A percentile compares a stretch with the other conserved stretches of the same genome.
Evolutionary conservation across 2,113 vertebrate genomes (phyloP).

Genomic region (Platysteira castanea): DNA sequence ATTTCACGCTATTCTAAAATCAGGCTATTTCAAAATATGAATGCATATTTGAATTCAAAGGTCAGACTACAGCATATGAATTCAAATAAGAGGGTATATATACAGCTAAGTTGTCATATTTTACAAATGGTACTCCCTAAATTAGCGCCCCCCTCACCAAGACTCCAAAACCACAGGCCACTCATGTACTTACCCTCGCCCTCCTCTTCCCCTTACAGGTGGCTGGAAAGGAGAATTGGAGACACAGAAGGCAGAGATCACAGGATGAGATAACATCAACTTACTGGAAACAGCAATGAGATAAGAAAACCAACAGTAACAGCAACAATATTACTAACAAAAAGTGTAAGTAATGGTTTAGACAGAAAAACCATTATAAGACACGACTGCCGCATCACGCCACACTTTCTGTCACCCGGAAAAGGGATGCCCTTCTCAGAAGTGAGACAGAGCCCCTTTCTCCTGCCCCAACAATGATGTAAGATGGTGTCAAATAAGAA

Average conservation of each 20-base stretch:
- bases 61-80: constrained; percentile 7
- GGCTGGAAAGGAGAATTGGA: neutral
- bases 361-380: neutral
- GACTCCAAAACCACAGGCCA: neutral
- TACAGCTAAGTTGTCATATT: neutral
- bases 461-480: fast-evolving
- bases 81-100: neutral
- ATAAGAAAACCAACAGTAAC: neutral
- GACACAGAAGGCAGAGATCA: neutral
- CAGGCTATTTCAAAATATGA: constrained; percentile 13
- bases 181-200: fast-evolving
- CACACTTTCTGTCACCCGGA: neutral
- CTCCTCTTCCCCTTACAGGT: neutral
- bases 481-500: neutral
- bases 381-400: neutral
- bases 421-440: neutral
- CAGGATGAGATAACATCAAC: neutral
- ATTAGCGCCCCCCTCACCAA: neutral
- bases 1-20: constrained; percentile 22
- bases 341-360: neutral
- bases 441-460: neutral
- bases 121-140: neutral
- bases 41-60: constrained; percentile 44
- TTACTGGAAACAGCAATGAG: neutral
- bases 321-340: neutral